These are phyloP conservation scores for Melieria omissa DNA, from an alignment of 2,888 invertebrate genomes.

Conservation along the genomic window DNA sequence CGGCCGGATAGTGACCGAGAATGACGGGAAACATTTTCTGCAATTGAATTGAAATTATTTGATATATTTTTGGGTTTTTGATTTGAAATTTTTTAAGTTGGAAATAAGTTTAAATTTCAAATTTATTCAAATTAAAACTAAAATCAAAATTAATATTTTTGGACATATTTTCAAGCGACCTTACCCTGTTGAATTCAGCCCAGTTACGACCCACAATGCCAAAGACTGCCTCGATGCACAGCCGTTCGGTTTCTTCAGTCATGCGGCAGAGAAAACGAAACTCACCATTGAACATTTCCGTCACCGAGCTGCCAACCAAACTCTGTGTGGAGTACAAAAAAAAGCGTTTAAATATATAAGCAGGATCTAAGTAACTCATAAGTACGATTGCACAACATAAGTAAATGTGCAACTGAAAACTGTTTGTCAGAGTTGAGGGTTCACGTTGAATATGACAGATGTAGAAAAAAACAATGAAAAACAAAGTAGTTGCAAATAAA, in stretches of 20 bases:
- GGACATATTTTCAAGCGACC: not conserved
- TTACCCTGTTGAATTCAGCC: constrained; percentile 63
- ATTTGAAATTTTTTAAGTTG: not conserved
- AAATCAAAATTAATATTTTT: too few species aligned
- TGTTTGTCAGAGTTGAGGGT: too few species aligned
- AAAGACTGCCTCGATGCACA: constrained; percentile 64
- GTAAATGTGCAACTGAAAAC: too few species aligned
- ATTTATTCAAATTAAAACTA: too few species aligned
- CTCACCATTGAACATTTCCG: constrained; percentile 62
- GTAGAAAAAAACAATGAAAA: too few species aligned
- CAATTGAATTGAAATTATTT: not conserved
- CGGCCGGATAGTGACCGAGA: constrained; percentile 74
- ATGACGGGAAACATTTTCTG: constrained; percentile 74
- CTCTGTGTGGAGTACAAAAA: constrained; percentile 46
- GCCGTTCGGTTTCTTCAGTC: constrained; percentile 61
- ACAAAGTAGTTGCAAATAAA: too few species aligned
- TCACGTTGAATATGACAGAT: too few species aligned
- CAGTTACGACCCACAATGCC: constrained; percentile 63
- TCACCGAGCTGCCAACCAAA: constrained; percentile 61
- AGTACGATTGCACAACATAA: too few species aligned
- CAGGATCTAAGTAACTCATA: not conserved
- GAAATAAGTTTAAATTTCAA: not conserved
- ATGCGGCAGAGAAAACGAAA: constrained; percentile 62
- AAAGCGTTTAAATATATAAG: not conserved
- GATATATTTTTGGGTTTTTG: not conserved